Base-by-base conservation (phyloP, 2,888 invertebrate genomes). In the Drosophila vallismaia region DNA sequence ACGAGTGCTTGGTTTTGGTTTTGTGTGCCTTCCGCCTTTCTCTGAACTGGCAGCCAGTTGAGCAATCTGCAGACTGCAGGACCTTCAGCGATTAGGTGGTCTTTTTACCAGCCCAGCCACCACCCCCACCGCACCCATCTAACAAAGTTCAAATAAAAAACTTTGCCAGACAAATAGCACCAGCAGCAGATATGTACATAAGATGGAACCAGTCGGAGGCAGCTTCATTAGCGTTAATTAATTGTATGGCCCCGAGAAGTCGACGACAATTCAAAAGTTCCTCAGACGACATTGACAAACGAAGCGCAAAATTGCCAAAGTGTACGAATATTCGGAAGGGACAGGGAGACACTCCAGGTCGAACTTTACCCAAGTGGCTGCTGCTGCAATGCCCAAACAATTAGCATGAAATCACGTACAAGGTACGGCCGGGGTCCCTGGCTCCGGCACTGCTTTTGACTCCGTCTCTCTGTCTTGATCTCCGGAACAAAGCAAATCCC, bases 171-270 rank as follows among this genome's bases (percentile, higher is more conserved):
- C 48, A 68, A 56, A 28, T 58, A 45, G 53, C 44, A 44, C 10
- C 24, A 44, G 24, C 44, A 52, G 55, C 9, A 19, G 44, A 44
- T 10, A 44, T 19, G 24, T 36, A 36, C 36, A 5, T 19, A 24
- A 26, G 4, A 42, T 62, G 54, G 66, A 52, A 66, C 10, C 28
- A 12, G 57, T 38, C 38, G 56, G 57, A 19, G 50, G 29, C 14
- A 75, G 76, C 85, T 88, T 89, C 88, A 88, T 89, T 88, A 86
- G 78, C 76, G 77, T 76, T 88, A 90, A 88, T 88, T 89, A 89
- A 90, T 90, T 86, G 80, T 74, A 79, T 76, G 74, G 77, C 82
- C 82, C 70, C 69, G 59, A 79, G 84, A 82, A 74, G 86, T 57
- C 70, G 67, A 71, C 69, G 58, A 81, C 74, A 73, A 59, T 44